Base-by-base conservation (phyloP, 2,113 vertebrate species). In the Serilophus lunatus region DNA sequence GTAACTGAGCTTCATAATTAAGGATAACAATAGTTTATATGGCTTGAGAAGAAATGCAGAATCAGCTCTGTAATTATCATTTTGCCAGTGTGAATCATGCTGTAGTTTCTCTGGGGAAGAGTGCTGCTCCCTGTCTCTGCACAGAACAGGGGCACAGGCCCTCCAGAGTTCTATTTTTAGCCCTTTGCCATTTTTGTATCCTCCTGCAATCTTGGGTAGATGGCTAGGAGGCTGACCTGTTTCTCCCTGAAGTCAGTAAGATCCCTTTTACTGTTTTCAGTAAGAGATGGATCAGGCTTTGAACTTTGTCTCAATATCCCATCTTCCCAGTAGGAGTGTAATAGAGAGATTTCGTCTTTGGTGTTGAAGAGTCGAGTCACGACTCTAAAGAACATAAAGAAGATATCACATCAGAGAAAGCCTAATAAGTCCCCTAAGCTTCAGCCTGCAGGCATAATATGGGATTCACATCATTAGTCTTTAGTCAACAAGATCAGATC, bases 221-320 rank as follows among this genome's bases (percentile, higher is more conserved):
- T 65, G 60, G 8, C 70, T 83, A 29, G 50, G 70, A 90, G 65
- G 19, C 60, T 92, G 82, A 88, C 36, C 77, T 65, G 86, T 6
- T 85, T 97, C 60, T 68, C 22, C 31, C 50, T 75, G 63, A 71
- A 93, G 61, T 82, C 64, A 89, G 60, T 75, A 68, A 75, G 80
- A 95, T 64, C 11, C 3, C 75, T 94, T 95, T 66, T 59, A 70
- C 36, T 84, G 22, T 84, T 78, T 88, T 84, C 77, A 87, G 28
- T 50, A 13, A 91, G 77, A 65, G 65, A 51, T 45, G 61, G 77
- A 82, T 95, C 61, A 69, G 57, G 29, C 86, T 93, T 91, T 93
- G 84, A 92, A 49, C 61, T 84, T 89, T 60, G 86, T 81, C 74
- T 95, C 1, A 0, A 53, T 49, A 66, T 79, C 66, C 65, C 61